Conservation (phyloP, 35 echinoderm and acorn worm species). For the Ophioderma brevispina region DNA sequence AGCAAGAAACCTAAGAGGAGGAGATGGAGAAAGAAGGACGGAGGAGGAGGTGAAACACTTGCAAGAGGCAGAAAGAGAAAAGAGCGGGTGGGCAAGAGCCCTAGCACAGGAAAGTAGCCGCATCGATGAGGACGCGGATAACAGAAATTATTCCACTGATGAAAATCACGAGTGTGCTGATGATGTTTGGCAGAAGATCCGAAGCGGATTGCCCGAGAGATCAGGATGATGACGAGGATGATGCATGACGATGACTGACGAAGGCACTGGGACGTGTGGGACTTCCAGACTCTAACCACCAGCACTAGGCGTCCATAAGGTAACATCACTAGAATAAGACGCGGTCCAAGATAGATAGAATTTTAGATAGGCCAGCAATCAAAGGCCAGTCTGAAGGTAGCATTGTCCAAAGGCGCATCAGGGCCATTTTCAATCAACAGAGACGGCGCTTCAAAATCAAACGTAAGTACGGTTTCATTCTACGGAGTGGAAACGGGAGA, state of each 20-base stretch:
- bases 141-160: no score
- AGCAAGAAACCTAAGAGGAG: no score
- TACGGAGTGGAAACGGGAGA: slow-evolving; percentile 9
- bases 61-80: no score
- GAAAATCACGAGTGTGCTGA: no score
- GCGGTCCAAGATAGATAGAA: neutral
- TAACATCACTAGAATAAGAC: neutral
- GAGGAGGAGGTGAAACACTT: no score
- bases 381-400: neutral
- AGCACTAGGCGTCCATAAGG: neutral
- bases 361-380: neutral
- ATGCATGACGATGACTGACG: neutral
- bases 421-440: neutral
- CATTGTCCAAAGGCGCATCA: neutral
- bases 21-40: no score
- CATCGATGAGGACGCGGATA: no score
- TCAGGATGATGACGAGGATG: neutral
- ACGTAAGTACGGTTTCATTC: neutral
- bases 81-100: no score
- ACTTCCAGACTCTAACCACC: neutral
- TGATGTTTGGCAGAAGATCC: no score
- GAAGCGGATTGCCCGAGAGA: no score
- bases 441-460: neutral
- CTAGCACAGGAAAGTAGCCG: no score
- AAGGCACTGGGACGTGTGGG: neutral